A percentile compares a stretch with the other conserved stretches of the same genome.
phyloP scores from a whole-genome alignment of 2,888 invertebrate genomes.

The Tricholauxania praeusta region DNA sequence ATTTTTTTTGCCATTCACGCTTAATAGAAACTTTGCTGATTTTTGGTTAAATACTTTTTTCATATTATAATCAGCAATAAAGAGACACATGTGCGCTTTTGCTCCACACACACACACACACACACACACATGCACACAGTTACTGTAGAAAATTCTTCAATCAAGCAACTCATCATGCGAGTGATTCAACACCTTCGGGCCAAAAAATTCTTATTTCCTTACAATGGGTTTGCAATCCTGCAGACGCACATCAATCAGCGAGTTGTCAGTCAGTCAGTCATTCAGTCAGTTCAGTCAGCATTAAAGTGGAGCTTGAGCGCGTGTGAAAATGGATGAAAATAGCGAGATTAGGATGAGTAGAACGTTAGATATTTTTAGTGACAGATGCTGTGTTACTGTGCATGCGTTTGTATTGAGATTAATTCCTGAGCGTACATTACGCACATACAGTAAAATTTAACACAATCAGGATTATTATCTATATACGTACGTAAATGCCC shows the following conservation, averaged over 20 bases:
- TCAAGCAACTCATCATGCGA: conserved; percentile 32
- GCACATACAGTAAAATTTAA: neutral
- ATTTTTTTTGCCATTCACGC: too few relatives aligned
- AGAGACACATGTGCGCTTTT: neutral
- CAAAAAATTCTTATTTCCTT: neutral
- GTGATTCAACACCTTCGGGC: conserved; percentile 33
- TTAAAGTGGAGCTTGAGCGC: neutral
- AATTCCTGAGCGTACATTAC: conserved; percentile 13
- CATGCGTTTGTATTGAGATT: conserved; percentile 10
- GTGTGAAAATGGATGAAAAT: neutral
- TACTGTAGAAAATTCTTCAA: conserved; percentile 30
- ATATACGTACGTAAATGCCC: too few relatives aligned
- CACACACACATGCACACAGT: conserved; percentile 24
- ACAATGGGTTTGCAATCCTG: conserved; percentile 4
- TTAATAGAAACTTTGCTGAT: too few relatives aligned
- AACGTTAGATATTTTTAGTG: too few relatives aligned
- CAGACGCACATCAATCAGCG: conserved; percentile 29
- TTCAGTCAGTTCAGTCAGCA: neutral
- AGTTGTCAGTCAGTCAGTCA: conserved; percentile 5
- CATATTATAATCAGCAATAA: too few relatives aligned
- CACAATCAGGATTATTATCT: neutral
- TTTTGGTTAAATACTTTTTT: too few relatives aligned
- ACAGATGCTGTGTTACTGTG: neutral
- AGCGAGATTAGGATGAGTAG: too few relatives aligned
- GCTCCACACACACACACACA: conserved; percentile 10